Base-by-base conservation (phyloP, 2,113 vertebrate genomes). In the Chionis minor region DNA sequence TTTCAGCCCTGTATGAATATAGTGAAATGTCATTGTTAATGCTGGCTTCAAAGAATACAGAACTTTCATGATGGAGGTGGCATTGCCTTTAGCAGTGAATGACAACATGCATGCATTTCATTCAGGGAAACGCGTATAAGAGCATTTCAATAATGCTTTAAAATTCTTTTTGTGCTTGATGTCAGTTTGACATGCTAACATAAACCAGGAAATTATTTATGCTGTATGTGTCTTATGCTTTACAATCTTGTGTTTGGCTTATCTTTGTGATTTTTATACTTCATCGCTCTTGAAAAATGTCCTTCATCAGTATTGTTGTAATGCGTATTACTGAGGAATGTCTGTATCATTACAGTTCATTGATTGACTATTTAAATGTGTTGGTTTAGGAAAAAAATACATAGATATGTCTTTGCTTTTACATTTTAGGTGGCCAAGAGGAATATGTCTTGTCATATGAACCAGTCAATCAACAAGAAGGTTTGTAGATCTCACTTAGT, bases 401-500 rank as follows among this genome's bases (percentile, higher is more conserved):
- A 91, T 85, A 59, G 23, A 33, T 59, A 20, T 56, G 70, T 97
- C 91, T 95, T 97, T 81, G 92, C 33, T n/a, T 97, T 85, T 95
- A 33, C 75, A 52, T 97, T 94, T 92, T 54, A 99, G 99, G 99
- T 98, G 99, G 99, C 80, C 99, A 99, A 96, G 99, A 99, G 97
- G 99, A 99, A 59, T 99, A 99, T 27, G 99, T 99, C 42, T 97
- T 99, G 85, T 99, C 99, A 9, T 99, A 99, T 32, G 99, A 99
- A 90, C 99, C 99, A 7, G 99, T 99, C 90, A 98, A 98, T 91
- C 99, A 99, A 63, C 99, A 99, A 97, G 99, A 99, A 99, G 99
- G 99, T 99, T 97, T 97, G 99, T 98, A 78, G 65, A 77, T 14
- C 49, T 87, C 4, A 0, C 51, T 87, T 4, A 35, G 16, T 90